phyloP scores from a whole-genome alignment of 1,140 invertebrate species.

The Drosophila mojavensis region DNA sequence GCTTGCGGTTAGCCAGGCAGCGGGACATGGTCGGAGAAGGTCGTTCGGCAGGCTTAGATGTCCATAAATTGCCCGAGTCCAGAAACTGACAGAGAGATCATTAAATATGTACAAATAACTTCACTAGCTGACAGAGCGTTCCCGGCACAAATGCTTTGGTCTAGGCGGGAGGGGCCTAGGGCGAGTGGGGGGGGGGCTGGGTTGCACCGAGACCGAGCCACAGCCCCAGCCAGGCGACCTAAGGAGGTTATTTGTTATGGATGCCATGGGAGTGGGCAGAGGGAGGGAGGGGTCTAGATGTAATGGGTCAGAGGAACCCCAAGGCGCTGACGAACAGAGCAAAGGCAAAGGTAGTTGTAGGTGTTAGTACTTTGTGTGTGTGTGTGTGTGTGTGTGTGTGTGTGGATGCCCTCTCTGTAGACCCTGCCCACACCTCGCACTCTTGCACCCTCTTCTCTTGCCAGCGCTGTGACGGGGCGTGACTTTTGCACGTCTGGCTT shows the following conservation, averaged over 20 bases:
- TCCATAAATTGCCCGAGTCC: conserved; percentile 5
- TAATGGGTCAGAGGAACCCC: conserved; percentile 25
- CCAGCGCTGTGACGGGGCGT: conserved; percentile 39
- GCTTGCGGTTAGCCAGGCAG: not conserved
- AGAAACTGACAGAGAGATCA: conserved; percentile 25
- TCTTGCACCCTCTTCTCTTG: not conserved
- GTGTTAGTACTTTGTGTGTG: not conserved
- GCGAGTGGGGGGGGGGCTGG: no score
- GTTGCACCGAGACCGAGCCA: no score
- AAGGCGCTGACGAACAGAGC: conserved; percentile 41
- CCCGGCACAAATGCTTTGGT: conserved; percentile 29
- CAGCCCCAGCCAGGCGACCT: no score
- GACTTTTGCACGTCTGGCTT: conserved; percentile 66
- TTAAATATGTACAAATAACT: conserved; percentile 62
- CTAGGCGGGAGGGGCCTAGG: conserved; percentile 6
- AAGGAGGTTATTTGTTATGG: not conserved
- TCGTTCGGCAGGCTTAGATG: not conserved
- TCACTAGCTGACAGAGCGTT: conserved; percentile 25
- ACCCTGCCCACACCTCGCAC: not conserved
- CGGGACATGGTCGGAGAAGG: not conserved
- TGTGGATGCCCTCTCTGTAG: conserved; percentile 8
- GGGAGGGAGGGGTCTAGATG: not conserved
- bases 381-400: conserved; percentile 16
- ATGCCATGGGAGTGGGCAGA: not conserved
- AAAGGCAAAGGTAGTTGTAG: not conserved